phyloP scores from a whole-genome alignment of 2,797 vertebrate species.

The Bucorvus abyssinicus region DNA sequence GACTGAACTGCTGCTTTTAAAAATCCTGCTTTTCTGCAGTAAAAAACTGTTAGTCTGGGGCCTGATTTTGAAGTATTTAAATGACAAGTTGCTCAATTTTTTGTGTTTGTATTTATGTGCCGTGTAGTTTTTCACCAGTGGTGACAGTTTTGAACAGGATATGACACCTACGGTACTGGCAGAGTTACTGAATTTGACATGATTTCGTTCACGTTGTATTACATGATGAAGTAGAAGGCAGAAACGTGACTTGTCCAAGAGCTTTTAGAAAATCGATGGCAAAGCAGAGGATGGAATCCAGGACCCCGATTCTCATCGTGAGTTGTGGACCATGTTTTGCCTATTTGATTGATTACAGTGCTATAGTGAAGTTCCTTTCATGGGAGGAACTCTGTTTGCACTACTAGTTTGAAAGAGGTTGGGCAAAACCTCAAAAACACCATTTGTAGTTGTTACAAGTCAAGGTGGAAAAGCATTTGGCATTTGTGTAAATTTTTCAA shows the following conservation, averaged over 20 bases:
- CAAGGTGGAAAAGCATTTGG: not conserved
- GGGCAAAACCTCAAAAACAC: not conserved
- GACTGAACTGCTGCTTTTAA: conserved; percentile 52
- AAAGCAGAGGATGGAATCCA: not conserved
- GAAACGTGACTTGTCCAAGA: not conserved
- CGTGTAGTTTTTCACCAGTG: not conserved
- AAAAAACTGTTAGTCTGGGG: conserved; percentile 4
- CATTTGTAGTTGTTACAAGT: not conserved
- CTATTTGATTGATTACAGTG: not conserved
- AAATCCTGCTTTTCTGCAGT: conserved; percentile 29
- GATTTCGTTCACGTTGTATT: not conserved
- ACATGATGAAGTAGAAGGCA: not conserved
- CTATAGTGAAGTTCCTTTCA: not conserved
- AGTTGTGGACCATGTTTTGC: not conserved
- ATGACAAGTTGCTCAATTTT: conserved; percentile 34
- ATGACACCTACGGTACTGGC: not conserved
- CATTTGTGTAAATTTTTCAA: not conserved
- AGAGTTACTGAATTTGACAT: not conserved
- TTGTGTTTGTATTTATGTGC: conserved; percentile 17
- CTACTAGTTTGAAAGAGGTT: not conserved
- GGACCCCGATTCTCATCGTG: not conserved
- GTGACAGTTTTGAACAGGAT: not conserved
- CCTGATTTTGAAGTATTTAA: conserved; percentile 25
- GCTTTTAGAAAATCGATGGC: not conserved
- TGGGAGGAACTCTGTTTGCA: not conserved